phyloP scores from a whole-genome alignment of 30 jellyfish, hydroid and myxozoan species.

The Hydra vulgaris region DNA sequence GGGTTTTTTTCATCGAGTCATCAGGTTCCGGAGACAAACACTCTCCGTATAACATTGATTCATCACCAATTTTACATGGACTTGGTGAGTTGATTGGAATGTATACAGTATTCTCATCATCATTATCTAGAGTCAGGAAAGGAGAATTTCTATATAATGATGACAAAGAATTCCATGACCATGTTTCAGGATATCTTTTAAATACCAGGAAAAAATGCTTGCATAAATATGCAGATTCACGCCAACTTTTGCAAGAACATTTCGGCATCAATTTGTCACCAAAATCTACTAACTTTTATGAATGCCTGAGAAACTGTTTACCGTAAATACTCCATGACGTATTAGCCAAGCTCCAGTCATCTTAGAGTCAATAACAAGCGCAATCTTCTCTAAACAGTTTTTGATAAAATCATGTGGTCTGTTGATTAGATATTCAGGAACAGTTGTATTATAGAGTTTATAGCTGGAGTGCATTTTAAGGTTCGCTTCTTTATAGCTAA shows the following conservation, averaged over 20 bases:
- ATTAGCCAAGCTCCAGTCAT: too few relatives aligned
- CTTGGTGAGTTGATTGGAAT: neutral
- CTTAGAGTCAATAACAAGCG: too few relatives aligned
- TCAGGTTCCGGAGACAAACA: neutral
- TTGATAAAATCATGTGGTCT: too few relatives aligned
- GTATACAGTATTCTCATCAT: neutral
- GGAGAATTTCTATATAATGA: neutral
- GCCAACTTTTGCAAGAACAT: neutral
- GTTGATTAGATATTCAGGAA: too few relatives aligned
- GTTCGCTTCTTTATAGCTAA: too few relatives aligned
- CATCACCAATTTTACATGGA: neutral
- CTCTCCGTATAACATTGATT: neutral
- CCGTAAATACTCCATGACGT: too few relatives aligned
- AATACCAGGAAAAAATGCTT: neutral
- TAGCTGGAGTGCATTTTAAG: too few relatives aligned
- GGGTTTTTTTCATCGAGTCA: neutral
- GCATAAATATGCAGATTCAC: neutral
- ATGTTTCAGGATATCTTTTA: neutral
- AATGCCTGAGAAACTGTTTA: neutral
- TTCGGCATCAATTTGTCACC: neutral
- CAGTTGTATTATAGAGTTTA: too few relatives aligned
- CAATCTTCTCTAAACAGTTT: too few relatives aligned
- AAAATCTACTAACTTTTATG: neutral
- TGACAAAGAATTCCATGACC: neutral
- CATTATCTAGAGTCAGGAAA: neutral